phyloP scores from a whole-genome alignment of 2,113 vertebrate species.

The Leucopsar rothschildi region DNA sequence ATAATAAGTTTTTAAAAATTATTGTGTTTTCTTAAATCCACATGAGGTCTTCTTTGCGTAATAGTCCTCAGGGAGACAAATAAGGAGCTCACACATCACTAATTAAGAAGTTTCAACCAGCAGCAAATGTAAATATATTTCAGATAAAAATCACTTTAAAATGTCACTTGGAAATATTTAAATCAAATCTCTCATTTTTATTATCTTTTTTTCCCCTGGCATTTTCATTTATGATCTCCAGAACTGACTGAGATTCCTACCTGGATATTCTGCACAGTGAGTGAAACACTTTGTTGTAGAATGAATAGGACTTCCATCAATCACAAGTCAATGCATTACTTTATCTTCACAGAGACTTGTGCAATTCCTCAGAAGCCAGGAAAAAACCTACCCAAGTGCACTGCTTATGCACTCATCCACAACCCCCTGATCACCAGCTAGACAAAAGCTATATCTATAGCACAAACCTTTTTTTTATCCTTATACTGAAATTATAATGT shows the following conservation, averaged over 20 bases:
- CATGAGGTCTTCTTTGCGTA: neutral
- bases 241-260: neutral
- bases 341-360: neutral
- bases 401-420: neutral
- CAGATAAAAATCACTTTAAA: neutral
- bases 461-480: neutral
- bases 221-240: neutral
- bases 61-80: neutral
- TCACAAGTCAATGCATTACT: neutral
- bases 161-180: neutral
- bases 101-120: neutral
- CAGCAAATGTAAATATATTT: neutral
- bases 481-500: neutral
- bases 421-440: neutral
- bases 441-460: neutral
- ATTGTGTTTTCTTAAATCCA: neutral
- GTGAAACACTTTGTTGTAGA: neutral
- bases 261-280: neutral
- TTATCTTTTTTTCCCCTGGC: accelerated
- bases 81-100: neutral
- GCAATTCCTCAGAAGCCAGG: neutral
- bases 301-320: neutral
- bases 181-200: neutral
- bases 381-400: neutral
- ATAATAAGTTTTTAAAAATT: neutral